These are phyloP conservation scores for Gymnosoma rotundatum DNA, from an alignment of 2,888 invertebrate species.

Conservation along the genomic window DNA sequence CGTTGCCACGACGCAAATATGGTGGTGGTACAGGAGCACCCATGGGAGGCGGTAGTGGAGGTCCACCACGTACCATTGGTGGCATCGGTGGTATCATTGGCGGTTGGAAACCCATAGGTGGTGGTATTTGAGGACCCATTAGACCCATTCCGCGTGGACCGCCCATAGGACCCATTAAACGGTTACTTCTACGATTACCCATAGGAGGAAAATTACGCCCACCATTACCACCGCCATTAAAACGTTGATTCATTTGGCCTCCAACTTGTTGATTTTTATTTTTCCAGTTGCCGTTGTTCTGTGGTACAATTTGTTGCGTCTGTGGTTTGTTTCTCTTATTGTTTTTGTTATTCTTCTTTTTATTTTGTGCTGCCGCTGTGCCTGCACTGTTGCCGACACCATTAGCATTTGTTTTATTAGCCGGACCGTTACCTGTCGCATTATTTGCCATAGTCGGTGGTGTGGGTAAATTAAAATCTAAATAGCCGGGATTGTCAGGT, in stretches of 20 bases:
- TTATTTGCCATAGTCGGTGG: constrained; percentile 70
- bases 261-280: constrained; percentile 54
- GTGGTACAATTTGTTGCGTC: constrained; percentile 37
- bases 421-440: constrained; percentile 49
- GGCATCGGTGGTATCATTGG: constrained; percentile 76
- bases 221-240: constrained; percentile 53
- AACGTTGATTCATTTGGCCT: constrained; percentile 62
- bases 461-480: constrained; percentile 80
- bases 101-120: constrained; percentile 74
- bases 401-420: constrained; percentile 60
- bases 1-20: constrained; percentile 75
- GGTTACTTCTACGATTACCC: constrained; percentile 65
- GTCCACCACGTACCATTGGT: constrained; percentile 69
- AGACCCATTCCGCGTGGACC: constrained; percentile 71
- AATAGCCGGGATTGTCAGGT: constrained; percentile 81
- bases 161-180: constrained; percentile 74
- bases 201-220: constrained; percentile 69
- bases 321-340: constrained; percentile 71
- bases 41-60: constrained; percentile 68
- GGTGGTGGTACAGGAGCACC: constrained; percentile 74
- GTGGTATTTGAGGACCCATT: constrained; percentile 75
- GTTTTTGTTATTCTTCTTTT: constrained; percentile 73
- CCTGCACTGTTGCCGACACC: constrained; percentile 24
- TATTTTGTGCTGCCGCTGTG: constrained; percentile 46
- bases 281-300: constrained; percentile 52